These are phyloP conservation scores for Colletes latitarsis DNA, from an alignment of 1,140 invertebrate genomes.

Conservation along the genomic window DNA sequence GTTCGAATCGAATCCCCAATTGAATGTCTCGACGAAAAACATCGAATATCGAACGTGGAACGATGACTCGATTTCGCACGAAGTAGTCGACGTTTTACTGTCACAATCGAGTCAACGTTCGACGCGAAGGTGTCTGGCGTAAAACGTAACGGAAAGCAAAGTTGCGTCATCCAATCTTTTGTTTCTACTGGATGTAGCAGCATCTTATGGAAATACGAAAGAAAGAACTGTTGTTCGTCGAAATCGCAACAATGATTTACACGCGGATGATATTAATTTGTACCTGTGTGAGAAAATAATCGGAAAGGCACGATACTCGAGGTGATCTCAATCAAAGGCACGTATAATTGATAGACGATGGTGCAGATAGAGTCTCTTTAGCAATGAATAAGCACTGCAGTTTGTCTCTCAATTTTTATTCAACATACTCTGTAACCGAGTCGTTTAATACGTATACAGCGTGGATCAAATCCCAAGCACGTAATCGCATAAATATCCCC, in stretches of 20 bases:
- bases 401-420: slow-evolving; percentile 60
- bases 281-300: slow-evolving; percentile 56
- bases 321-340: slow-evolving; percentile 58
- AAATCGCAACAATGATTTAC: slow-evolving; percentile 18
- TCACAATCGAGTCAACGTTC: background rate
- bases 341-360: slow-evolving; percentile 41
- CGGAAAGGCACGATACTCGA: slow-evolving; percentile 55
- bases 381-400: slow-evolving; percentile 54
- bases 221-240: background rate
- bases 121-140: background rate
- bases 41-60: background rate
- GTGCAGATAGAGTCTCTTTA: slow-evolving; percentile 17
- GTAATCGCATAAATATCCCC: slow-evolving; percentile 23
- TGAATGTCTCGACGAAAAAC: slow-evolving; percentile 15
- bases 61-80: background rate
- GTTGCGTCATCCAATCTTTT: slow-evolving; percentile 27
- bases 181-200: slow-evolving; percentile 25
- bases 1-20: slow-evolving; percentile 43
- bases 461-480: slow-evolving; percentile 58
- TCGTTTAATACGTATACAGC: slow-evolving; percentile 41
- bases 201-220: slow-evolving; percentile 9
- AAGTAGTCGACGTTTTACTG: background rate
- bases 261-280: slow-evolving; percentile 41
- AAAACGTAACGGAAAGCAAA: too few relatives aligned
- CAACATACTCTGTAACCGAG: slow-evolving; percentile 50